These are phyloP conservation scores for Ennomos erosarius DNA, from an alignment of 2,888 invertebrate species.

Conservation along the genomic window DNA sequence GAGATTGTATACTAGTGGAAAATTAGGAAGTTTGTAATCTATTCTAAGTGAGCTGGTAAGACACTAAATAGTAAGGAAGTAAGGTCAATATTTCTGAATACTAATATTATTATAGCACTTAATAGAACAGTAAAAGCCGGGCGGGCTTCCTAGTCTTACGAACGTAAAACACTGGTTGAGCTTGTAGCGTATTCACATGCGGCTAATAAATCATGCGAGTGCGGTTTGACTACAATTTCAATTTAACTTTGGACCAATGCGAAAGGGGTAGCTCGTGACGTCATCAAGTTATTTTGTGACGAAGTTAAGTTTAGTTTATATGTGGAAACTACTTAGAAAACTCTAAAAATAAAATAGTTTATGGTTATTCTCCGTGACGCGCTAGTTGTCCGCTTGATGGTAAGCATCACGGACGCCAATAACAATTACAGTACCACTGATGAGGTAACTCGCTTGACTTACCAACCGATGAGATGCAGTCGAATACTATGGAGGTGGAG, in stretches of 20 bases:
- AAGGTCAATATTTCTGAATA: no score
- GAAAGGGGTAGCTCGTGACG: slow-evolving; percentile 52
- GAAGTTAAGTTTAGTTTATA: neutral
- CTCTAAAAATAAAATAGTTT: neutral
- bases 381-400: no score
- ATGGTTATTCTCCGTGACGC: neutral
- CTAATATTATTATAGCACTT: no score
- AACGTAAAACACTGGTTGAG: slow-evolving; percentile 49
- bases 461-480: no score
- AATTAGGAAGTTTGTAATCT: no score
- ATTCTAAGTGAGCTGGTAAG: no score
- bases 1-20: no score
- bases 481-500: no score
- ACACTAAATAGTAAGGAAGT: no score
- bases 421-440: no score
- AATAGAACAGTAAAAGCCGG: neutral
- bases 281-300: slow-evolving; percentile 47
- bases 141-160: slow-evolving; percentile 2
- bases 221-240: slow-evolving; percentile 80
- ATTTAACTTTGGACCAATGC: slow-evolving; percentile 70
- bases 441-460: no score
- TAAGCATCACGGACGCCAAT: no score
- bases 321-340: neutral
- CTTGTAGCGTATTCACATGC: slow-evolving; percentile 64
- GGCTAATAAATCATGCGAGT: slow-evolving; percentile 76